Conservation (phyloP, 2,888 invertebrate species). For the Ligdia adustata region DNA sequence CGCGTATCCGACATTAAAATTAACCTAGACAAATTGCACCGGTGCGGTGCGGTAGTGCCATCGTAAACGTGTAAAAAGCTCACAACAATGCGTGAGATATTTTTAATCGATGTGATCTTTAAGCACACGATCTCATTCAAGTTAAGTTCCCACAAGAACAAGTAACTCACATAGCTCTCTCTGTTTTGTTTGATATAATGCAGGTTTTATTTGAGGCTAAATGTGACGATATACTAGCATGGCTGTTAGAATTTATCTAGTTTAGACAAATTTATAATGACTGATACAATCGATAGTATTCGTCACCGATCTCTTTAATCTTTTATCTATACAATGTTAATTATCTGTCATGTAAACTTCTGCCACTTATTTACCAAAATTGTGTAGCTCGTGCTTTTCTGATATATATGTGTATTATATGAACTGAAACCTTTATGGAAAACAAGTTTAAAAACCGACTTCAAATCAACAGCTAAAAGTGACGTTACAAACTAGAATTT, state of each 20-base stretch:
- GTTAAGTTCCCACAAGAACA: slow-evolving; percentile 12
- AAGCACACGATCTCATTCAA: slow-evolving; percentile 6
- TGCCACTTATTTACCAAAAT: not conserved
- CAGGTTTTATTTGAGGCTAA: not conserved
- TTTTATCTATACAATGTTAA: no score
- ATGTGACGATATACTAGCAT: not conserved
- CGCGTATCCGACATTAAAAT: not conserved
- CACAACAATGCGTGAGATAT: slow-evolving; percentile 13
- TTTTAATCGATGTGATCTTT: slow-evolving; percentile 13
- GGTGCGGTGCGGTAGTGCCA: no score
- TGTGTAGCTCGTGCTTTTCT: not conserved
- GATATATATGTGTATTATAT: no score
- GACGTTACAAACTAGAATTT: no score
- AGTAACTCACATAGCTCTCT: slow-evolving; percentile 20
- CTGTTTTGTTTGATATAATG: slow-evolving; percentile 5
- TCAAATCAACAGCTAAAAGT: no score
- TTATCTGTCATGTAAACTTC: no score
- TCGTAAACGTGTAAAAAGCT: no score
- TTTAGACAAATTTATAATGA: no score
- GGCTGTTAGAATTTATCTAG: not conserved
- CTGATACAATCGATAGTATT: no score
- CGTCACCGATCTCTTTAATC: no score
- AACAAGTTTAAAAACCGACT: no score
- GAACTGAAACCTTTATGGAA: no score
- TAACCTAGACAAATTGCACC: not conserved